Evolutionary conservation across 2,113 vertebrate genomes (phyloP), one percentile per base, ranked within the genome.

Genomic region (Podarcis raffonei): DNA sequence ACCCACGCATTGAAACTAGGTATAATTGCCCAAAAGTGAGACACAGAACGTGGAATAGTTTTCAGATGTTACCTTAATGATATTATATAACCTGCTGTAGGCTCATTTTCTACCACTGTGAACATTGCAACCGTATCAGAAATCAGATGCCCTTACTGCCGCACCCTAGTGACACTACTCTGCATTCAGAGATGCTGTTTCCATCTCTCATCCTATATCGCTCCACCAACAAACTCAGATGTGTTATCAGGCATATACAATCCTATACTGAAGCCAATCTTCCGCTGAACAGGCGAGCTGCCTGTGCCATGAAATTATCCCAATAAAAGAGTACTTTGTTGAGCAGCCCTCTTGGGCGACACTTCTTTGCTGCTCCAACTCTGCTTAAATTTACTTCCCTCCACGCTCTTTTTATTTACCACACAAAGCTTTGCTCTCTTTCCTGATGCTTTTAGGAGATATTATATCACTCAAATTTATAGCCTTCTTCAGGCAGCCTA

Each of bases 401-500:
- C 65, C n/a, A 25, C 27, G 27, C 30, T 11, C 53, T 75, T 87
- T 75, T 32, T 76, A 75, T 83, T 68, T 83, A 83, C 39, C 3
- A 9, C 74, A 83, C 57, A 37, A 88, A 48, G 72, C 72, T 83
- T 76, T 66, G 72, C 37, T 53, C 72, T 77, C 37, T 81, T 88
- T 12, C 71, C 27, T 22, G n/a, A 68, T 8, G 22, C 59, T 88
- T 77, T 88, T 76, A 77, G 80, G 37, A 68, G 71, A 83, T 83
- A 76, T 66, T 77, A 77, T 83, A 68, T 83, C 81, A 77, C 81
- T 83, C 81, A 66, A 39, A 76, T 88, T 77, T 83, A 83, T 48
- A 39, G 22, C 35, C 39, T n/a, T 62, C 80, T 48, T 25, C 71
- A 76, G 30, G 37, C 37, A 76, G 13, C 53, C 11, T 57, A 37